Conservation (phyloP, 2,113 vertebrate species). For the Bothrops jararaca region DNA sequence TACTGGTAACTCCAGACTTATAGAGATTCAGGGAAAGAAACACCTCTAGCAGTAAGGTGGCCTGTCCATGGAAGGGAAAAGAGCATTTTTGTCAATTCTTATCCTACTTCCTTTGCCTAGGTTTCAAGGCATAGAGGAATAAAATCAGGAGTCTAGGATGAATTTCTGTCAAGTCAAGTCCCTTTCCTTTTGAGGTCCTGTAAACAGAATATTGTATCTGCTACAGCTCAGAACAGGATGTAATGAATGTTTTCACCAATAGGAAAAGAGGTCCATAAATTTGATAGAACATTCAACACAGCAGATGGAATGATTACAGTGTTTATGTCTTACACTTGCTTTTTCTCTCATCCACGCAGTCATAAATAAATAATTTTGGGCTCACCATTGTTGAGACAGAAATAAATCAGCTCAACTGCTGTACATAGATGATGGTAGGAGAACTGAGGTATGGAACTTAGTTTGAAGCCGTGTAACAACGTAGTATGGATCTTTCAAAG, state of each 20-base stretch:
- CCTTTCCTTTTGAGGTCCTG: not conserved
- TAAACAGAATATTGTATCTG: not conserved
- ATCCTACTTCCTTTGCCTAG: not conserved
- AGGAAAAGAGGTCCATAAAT: not conserved
- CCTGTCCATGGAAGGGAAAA: not conserved
- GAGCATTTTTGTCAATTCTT: not conserved
- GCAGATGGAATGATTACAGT: not conserved
- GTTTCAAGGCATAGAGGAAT: not conserved
- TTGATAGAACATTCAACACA: not conserved
- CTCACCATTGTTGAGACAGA: not conserved
- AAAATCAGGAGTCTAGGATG: not conserved
- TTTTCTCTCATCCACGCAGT: not conserved
- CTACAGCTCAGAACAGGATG: not conserved
- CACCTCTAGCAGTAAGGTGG: not conserved
- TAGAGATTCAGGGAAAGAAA: not conserved
- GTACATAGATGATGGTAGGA: not conserved
- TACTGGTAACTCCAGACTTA: not conserved
- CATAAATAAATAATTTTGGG: not conserved
- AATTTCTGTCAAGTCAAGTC: not conserved
- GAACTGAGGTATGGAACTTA: not conserved
- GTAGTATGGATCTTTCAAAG: not conserved
- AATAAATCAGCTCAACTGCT: not conserved
- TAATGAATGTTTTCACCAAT: not conserved
- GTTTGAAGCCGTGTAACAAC: not conserved
- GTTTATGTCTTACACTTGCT: not conserved